Evolutionary conservation across 2,888 invertebrate genomes (phyloP).

Genomic region (Eledona agricola): DNA sequence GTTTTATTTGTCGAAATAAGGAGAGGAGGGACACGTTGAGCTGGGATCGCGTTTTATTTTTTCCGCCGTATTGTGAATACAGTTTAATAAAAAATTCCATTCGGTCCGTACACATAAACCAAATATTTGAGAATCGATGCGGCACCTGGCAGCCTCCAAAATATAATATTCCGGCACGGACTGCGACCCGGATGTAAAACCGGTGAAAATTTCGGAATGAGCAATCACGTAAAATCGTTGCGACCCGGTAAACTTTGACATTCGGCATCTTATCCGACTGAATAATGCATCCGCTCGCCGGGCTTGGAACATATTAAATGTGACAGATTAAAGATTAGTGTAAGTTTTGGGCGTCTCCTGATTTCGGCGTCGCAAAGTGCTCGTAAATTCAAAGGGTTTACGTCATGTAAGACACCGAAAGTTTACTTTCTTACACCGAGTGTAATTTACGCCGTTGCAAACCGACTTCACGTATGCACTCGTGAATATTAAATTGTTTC

Average conservation of each 20-base stretch:
- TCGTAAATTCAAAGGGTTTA: conserved; percentile 18
- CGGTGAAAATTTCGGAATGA: too few relatives aligned
- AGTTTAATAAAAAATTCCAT: conserved; percentile 15
- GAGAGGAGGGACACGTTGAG: too few relatives aligned
- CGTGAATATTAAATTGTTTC: conserved; percentile 33
- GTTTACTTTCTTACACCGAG: conserved; percentile 27
- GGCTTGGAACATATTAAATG: conserved; percentile 6
- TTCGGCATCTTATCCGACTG: too few relatives aligned
- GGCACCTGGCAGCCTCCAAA: conserved; percentile 11
- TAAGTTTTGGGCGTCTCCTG: conserved; percentile 9
- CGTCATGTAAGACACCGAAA: conserved; percentile 23
- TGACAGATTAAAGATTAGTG: conserved; percentile 13
- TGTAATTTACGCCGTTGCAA: conserved; percentile 29
- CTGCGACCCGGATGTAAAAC: too few relatives aligned
- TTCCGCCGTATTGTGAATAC: too few relatives aligned
- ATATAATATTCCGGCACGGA: too few relatives aligned
- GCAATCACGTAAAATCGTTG: too few relatives aligned
- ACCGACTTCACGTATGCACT: conserved; percentile 27
- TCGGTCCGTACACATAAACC: conserved; percentile 12
- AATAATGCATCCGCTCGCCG: too few relatives aligned
- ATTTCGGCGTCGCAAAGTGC: conserved; percentile 5
- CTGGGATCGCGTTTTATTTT: too few relatives aligned
- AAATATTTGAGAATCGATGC: conserved; percentile 23
- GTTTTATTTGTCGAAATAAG: too few relatives aligned
- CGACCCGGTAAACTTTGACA: too few relatives aligned